Conservation (phyloP, 2,797 vertebrate genomes). For the Mionectes olivaceus region DNA sequence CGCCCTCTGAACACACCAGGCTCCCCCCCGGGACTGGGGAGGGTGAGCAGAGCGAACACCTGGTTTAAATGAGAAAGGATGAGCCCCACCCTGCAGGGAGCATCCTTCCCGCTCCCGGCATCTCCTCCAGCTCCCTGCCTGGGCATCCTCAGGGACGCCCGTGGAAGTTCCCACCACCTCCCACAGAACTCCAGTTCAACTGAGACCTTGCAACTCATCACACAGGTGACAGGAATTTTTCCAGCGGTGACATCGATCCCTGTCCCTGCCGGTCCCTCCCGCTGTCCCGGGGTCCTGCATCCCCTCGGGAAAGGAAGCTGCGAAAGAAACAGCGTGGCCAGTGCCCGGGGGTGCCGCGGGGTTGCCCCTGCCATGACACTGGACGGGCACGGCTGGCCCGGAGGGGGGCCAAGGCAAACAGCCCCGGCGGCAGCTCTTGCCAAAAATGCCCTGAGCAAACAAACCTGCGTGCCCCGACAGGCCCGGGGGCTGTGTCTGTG, state of each 20-base stretch:
- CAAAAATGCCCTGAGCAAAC: background rate
- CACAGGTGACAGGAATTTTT: rapidly evolving
- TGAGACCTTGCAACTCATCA: background rate
- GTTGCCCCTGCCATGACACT: background rate
- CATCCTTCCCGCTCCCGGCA: background rate
- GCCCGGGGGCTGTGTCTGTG: background rate
- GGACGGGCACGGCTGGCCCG: background rate
- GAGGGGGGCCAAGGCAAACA: background rate
- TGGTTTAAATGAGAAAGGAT: rapidly evolving
- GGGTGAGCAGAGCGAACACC: too few relatives aligned
- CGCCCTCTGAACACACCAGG: rapidly evolving
- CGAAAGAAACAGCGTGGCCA: background rate
- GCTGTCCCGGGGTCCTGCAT: too few relatives aligned
- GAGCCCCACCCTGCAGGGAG: background rate
- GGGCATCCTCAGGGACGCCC: rapidly evolving
- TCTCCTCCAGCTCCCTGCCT: background rate
- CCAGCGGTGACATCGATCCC: rapidly evolving
- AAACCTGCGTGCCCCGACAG: background rate
- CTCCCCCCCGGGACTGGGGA: rapidly evolving
- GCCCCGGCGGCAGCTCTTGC: background rate
- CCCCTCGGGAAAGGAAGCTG: background rate
- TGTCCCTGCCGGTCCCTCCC: background rate
- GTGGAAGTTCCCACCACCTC: background rate
- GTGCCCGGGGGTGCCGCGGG: background rate
- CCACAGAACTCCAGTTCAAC: background rate